A percentile compares a stretch with the other conserved stretches of the same genome.
These are phyloP conservation scores for Pseudopleuronectes americanus DNA, from an alignment of 2,797 vertebrate species.

Conservation along the genomic window DNA sequence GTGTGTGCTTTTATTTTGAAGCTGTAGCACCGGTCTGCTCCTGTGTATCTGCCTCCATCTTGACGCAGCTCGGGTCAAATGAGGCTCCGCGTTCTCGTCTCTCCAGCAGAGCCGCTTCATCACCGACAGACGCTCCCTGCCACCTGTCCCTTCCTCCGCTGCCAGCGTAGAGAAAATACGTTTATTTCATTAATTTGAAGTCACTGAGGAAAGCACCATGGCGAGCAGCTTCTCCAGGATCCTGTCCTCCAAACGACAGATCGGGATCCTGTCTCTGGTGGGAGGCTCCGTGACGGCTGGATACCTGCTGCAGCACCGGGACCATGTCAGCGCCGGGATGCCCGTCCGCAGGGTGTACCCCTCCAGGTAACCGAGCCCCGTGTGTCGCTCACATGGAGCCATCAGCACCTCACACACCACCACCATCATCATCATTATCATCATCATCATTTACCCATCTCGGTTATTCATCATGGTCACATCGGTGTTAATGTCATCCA, in stretches of 20 bases:
- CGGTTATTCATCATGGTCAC: no score
- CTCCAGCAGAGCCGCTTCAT: conserved; percentile 54
- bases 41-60: background rate
- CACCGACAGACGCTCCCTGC: conserved; percentile 10
- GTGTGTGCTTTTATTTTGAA: conserved; percentile 56
- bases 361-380: conserved; percentile 84
- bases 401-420: background rate
- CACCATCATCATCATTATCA: no score
- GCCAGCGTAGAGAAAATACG: background rate
- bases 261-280: conserved; percentile 87
- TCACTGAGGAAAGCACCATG: conserved; percentile 62
- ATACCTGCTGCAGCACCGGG: conserved; percentile 85
- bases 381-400: background rate
- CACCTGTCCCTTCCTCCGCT: conserved; percentile 13
- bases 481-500: no score
- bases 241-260: conserved; percentile 82
- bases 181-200: background rate
- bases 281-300: conserved; percentile 90
- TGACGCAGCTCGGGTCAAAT: conserved; percentile 15
- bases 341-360: conserved; percentile 89
- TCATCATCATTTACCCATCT: no score
- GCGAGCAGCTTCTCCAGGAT: conserved; percentile 90
- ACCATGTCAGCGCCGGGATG: conserved; percentile 84
- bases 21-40: accelerated
- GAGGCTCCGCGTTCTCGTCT: background rate